Percentiles rank a stretch among this genome's conserved stretches.
Conservation (phyloP, 2,113 vertebrate species). For the Mesocricetus auratus region DNA sequence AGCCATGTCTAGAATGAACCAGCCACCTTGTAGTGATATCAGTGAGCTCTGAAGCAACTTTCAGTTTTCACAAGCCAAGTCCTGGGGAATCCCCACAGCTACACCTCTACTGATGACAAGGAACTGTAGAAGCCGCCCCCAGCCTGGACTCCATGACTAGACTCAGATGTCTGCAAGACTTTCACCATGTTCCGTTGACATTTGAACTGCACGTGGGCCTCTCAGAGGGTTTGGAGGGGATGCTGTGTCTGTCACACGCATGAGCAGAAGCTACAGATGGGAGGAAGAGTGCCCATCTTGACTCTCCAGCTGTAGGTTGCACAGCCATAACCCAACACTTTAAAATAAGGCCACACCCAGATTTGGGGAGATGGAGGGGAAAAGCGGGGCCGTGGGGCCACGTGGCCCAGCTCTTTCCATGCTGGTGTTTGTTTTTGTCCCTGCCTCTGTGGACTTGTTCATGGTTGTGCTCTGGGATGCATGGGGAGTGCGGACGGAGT, state of each 20-base stretch:
- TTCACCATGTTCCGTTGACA: not conserved
- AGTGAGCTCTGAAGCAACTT: constrained; percentile 9
- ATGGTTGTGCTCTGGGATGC: not conserved
- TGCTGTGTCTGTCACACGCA: not conserved
- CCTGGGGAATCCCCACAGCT: not conserved
- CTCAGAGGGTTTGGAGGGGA: not conserved
- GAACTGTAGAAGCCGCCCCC: not conserved
- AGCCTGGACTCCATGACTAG: constrained; percentile 21
- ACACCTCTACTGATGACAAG: not conserved
- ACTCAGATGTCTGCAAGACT: not conserved
- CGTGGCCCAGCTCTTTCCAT: not conserved
- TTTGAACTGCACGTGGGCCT: not conserved
- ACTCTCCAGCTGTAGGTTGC: not conserved
- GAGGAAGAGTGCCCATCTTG: not conserved
- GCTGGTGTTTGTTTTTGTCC: not conserved
- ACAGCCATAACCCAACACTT: not conserved
- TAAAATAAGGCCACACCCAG: not conserved
- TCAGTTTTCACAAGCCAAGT: not conserved
- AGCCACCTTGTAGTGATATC: constrained; percentile 45
- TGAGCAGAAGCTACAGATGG: not conserved
- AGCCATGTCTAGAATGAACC: constrained; percentile 69
- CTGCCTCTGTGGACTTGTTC: not conserved
- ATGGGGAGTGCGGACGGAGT: not conserved
- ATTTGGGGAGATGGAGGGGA: not conserved
- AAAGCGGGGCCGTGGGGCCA: not conserved